Evolutionary conservation across 2,113 vertebrate genomes (phyloP).

Genomic region (Natator depressus): DNA sequence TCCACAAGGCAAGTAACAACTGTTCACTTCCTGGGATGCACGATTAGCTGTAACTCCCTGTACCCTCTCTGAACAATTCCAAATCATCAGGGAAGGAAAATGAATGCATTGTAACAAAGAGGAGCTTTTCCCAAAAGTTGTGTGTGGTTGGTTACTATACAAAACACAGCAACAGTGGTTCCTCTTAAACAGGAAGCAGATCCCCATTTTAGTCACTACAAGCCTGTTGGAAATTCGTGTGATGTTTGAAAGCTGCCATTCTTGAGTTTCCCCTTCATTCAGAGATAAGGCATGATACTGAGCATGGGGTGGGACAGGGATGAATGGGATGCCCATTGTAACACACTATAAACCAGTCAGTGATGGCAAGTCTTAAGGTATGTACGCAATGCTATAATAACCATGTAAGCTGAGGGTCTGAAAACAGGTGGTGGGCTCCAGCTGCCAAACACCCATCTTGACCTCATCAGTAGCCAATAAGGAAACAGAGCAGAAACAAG

Average conservation of each 20-base stretch:
- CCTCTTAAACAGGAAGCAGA: slow-evolving; percentile 25
- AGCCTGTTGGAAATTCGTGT: rapidly evolving
- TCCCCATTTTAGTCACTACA: background rate
- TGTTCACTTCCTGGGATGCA: rapidly evolving
- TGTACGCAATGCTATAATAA: rapidly evolving
- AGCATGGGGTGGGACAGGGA: background rate
- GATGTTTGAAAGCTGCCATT: rapidly evolving
- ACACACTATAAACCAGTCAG: background rate
- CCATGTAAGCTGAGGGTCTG: background rate
- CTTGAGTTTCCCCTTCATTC: background rate
- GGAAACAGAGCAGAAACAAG: slow-evolving; percentile 36
- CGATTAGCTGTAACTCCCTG: background rate
- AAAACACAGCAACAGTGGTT: slow-evolving; percentile 43
- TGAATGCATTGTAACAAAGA: slow-evolving; percentile 29
- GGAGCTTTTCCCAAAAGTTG: background rate
- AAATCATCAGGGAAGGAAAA: slow-evolving; percentile 21
- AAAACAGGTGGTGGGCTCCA: slow-evolving; percentile 23
- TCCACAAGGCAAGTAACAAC: background rate
- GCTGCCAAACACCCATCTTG: slow-evolving; percentile 14
- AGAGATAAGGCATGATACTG: background rate
- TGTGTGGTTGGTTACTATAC: slow-evolving; percentile 44
- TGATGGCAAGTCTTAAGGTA: background rate
- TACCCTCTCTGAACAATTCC: background rate
- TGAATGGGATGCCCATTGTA: background rate
- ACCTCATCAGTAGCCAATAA: slow-evolving; percentile 41